Evolutionary conservation across 2,113 vertebrate species (phyloP), one percentile per base, ranked within the genome.

Genomic region (Sinosuthora webbiana): DNA sequence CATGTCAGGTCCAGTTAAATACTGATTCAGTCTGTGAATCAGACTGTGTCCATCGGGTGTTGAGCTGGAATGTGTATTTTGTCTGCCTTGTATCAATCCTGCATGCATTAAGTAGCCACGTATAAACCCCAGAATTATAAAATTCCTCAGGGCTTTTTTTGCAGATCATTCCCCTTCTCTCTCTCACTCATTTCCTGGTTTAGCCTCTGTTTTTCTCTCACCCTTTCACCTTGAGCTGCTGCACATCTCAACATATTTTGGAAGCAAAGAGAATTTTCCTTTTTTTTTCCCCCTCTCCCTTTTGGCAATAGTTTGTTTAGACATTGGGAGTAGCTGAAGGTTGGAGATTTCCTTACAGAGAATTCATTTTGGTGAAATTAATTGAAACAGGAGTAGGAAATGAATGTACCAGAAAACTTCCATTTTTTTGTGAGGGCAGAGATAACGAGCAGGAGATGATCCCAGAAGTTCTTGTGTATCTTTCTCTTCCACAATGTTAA

Each of bases 391-490:
- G 50, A 52, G 14, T 27, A 18, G 44, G 49, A 81, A 89, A 49
- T 52, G 31, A 84, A 71, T 45, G 22, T 60, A 68, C 37, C 81
- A 65, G 44, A 75, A 59, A 75, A 64, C 22, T 56, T 79, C 2
- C 1, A 5, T 7, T 1, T 60, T 89, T 91, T 78, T 80, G 7
- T 75, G 64, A 63, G 57, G 83, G 80, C 77, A 86, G 69, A 93
- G 77, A 87, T 92, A 92, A 90, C 75, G 71, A 97, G 80, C 52
- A 75, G 49, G 92, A 85, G 76, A 56, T 94, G 63, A 90, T 92
- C 68, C 87, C 28, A 22, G 60, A 30, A 15, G 11, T 90, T 90
- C 76, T 62, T 83, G 68, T 74, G 52, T 83, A 39, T 31, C 15
- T 83, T 86, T 90, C 37, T 45, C 27, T 67, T 87, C 69, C 15